Evolutionary conservation across 2,797 vertebrate genomes (phyloP).

Genomic region (Labeo calbasu): DNA sequence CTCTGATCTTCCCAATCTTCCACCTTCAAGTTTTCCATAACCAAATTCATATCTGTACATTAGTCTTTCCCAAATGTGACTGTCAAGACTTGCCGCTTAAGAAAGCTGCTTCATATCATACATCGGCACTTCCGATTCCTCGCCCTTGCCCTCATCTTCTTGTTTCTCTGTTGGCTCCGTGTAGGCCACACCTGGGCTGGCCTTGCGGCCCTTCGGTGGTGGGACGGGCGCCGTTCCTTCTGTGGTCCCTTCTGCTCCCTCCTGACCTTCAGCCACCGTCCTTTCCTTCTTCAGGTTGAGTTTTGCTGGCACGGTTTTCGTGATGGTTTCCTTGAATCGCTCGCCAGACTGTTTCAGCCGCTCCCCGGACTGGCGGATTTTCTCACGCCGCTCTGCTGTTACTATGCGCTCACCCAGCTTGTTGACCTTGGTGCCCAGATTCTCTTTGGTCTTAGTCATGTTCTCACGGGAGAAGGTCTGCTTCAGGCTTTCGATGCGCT

Average conservation of each 20-base stretch:
- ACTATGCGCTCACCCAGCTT: conserved; percentile 93
- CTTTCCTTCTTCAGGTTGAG: conserved; percentile 89
- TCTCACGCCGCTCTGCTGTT: conserved; percentile 90
- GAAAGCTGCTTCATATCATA: conserved; percentile 91
- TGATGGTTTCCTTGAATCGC: conserved; percentile 89
- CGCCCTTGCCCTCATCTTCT: conserved; percentile 78
- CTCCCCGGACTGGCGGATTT: conserved; percentile 90
- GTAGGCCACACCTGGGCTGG: conserved; percentile 76
- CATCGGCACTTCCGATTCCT: conserved; percentile 82
- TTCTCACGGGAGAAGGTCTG: conserved; percentile 94
- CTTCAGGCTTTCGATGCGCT: conserved; percentile 93
- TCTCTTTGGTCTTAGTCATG: conserved; percentile 92
- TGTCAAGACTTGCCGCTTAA: conserved; percentile 64
- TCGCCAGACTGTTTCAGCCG: conserved; percentile 88
- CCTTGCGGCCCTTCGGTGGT: conserved; percentile 81
- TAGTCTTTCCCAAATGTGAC: conserved; percentile 49
- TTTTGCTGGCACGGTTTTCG: conserved; percentile 86
- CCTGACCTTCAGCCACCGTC: conserved; percentile 84
- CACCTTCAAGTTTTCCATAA: conserved; percentile 37
- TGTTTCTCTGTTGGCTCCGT: conserved; percentile 74
- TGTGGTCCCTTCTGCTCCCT: conserved; percentile 80
- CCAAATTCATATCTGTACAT: neutral
- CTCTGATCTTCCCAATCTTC: conserved; percentile 48
- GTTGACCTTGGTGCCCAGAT: conserved; percentile 90
- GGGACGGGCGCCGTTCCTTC: conserved; percentile 76